Base-by-base conservation (phyloP, 2,113 vertebrate genomes). In the Barbus barbus region DNA sequence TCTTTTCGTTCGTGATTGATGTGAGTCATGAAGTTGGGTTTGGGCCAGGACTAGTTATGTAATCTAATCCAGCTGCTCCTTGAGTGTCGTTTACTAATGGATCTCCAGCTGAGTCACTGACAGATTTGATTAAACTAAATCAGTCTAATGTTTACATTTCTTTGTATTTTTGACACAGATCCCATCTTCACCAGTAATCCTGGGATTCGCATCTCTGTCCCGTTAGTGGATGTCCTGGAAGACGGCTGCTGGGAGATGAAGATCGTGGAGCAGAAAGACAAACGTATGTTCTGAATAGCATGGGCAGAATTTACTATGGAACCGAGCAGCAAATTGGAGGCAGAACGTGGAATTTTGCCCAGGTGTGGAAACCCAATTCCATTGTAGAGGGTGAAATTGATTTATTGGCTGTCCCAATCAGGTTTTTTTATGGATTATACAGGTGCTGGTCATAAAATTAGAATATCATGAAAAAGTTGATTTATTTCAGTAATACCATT, bases 321-420 rank as follows among this genome's bases (percentile, higher is more conserved):
- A 98, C 96, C 0, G 96, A 97, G 88, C 91, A 93, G 0, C 97
- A 98, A 93, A 97, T 98, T 28, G 96, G 95, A 0, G 93, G 95
- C 51, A 92, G 97, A 20, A 95, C 95, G 0, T 98, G 97, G 97
- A 97, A 97, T 90, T 98, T 94, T 0, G 97, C 96, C 18, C 97
- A 97, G 96, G 97, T 98, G 63, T 3, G 61, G 16, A 75, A 46
- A 73, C 26, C 18, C 63, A 67, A 33, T 9, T 9, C 28, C 16
- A 67, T 67, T 67, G 9, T 3, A 65, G 2, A 65, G 28, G 9
- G 63, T 4, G 28, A 48, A 14, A 48, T 48, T 18, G 18, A 53
- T 51, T 53, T n/a, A n/a, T n/a, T n/a, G n/a, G n/a, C n/a, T n/a
- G n/a, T n/a, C n/a, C n/a, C n/a, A n/a, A n/a, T n/a, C n/a, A n/a